Base-by-base conservation (phyloP, 1,140 invertebrate species). In the Phenacoccus solenopsis region DNA sequence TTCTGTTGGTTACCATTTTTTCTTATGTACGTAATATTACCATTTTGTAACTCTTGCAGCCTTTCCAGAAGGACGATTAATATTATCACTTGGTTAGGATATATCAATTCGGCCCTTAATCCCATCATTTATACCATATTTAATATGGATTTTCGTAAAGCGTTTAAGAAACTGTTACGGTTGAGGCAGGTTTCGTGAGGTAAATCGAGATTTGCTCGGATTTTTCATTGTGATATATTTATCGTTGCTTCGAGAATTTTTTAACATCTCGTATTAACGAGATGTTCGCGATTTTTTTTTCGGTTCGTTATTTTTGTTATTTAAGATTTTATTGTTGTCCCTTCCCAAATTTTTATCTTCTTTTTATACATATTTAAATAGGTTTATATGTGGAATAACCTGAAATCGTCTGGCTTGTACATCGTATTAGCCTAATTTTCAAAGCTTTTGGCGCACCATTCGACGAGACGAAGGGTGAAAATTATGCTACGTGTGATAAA, bases 71-170 rank as follows among this genome's bases (percentile, higher is more conserved):
- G 87, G 75, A 81, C 94, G 69, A 87, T 90, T 56, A 92, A 93
- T 78, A 91, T 94, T 76, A 92, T 94, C 74, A 94, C 92, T 28
- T 99, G 96, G 96, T 84, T 98, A 38, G 96, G 96, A 24, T 99
- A 98, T 78, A 87, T 97, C 71, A 98, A 99, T 80, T 97, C 94
- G 24, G 91, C 91, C n/a, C 83, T 98, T 12, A 98, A 98, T 80
- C 96, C 96, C 12, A 85, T 98, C 74, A 98, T 98, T 73, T 98
- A 98, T 79, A 97, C 94, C 0, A 96, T 97, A 77, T 98, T 97
- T 79, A 98, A 98, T 81, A 84, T 96, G 77, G 96, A 98, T 77
- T 98, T 98, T 79, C 84, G 95, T 70, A 84, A 88, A 76, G 94
- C 95, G 2, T 98, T 98, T 78, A 93, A 94, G 77, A 89, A 89